Evolutionary conservation across 2,888 invertebrate genomes (phyloP), one percentile per base, ranked within the genome.

Genomic region (Alcis repandata): DNA sequence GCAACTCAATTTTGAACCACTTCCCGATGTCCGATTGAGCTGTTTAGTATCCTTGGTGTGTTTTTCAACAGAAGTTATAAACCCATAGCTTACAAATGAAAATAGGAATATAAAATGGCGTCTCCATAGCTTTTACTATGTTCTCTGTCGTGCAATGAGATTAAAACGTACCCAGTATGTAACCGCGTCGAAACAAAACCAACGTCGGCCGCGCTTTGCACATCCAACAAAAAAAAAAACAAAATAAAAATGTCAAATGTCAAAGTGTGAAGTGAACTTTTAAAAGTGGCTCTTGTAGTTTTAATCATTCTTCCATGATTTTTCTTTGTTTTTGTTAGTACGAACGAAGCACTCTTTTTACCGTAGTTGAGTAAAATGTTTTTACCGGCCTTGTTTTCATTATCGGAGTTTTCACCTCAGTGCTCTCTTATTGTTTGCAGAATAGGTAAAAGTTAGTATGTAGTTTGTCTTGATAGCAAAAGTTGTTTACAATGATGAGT

Each of bases 91-190:
- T 11, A 22, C 1, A 46, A 22, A 11, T 6, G 20, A 13, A 20
- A 20, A 20, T 19, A 20, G 1, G 8, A 46, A 46, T 2, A 0
- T 32, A 27, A 49, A 15, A 32, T 9, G 1, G 32, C 43, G 1
- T 13, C 63, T 63, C 63, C 33, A 59, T 48, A 7, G 22, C 10
- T 54, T 56, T 32, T 33, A 11, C 43, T 54, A 22, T 62, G 45
- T 41, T 11, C 46, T 33, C 1, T 19, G 49, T 45, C 54, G 59
- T 54, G 59, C 51, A 49, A 27, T 77, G 8, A 59, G 80, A 83
- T 79, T 78, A 86, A 82, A 87, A 82, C 78, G 79, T 79, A 82
- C 17, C 36, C 89, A 91, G 91, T 91, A 79, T 82, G 83, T 75
- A 79, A 75, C 77, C 77, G 87, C 76, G 74, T 79, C 76, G 82